A percentile compares a stretch with the other conserved stretches of the same genome.
Conservation (phyloP, 2,113 vertebrate genomes). For the Brachyistius frenatus region DNA sequence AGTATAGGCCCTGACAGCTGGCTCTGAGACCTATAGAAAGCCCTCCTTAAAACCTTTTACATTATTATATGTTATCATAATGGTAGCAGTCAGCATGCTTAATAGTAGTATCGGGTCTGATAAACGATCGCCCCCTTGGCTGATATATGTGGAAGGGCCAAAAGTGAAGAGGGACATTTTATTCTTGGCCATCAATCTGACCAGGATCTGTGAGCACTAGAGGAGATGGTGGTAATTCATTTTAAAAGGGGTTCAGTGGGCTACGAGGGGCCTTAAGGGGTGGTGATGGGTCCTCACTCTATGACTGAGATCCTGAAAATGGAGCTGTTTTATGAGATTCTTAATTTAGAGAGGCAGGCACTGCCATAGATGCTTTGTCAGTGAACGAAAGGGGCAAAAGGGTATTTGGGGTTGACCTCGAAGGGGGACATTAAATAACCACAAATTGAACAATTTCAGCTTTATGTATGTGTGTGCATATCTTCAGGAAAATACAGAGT, state of each 20-base stretch:
- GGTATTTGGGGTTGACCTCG: slow-evolving; percentile 68
- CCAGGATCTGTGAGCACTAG: slow-evolving; percentile 63
- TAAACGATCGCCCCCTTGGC: slow-evolving; percentile 67
- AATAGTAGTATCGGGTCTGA: slow-evolving; percentile 62
- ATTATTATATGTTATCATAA: slow-evolving; percentile 81
- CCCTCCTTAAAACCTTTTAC: slow-evolving; percentile 56
- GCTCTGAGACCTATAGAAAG: slow-evolving; percentile 17
- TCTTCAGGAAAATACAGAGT: slow-evolving; percentile 17
- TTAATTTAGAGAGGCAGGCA: slow-evolving; percentile 81
- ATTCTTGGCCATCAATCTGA: slow-evolving; percentile 68
- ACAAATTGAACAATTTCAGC: slow-evolving; percentile 35
- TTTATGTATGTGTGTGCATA: neutral
- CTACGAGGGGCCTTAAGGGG: slow-evolving; percentile 59
- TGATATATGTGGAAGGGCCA: slow-evolving; percentile 74
- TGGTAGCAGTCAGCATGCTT: slow-evolving; percentile 74
- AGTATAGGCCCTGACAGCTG: slow-evolving; percentile 26
- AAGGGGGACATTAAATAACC: slow-evolving; percentile 56
- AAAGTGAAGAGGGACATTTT: slow-evolving; percentile 74
- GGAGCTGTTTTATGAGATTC: slow-evolving; percentile 73
- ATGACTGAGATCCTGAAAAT: slow-evolving; percentile 76
- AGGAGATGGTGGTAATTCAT: slow-evolving; percentile 78
- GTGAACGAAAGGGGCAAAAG: slow-evolving; percentile 67
- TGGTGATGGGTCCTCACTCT: slow-evolving; percentile 70
- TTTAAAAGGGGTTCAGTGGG: slow-evolving; percentile 69
- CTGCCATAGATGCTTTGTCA: slow-evolving; percentile 65